Conservation (phyloP, 1,140 invertebrate genomes). For the Pemphigus obesinymphae region DNA sequence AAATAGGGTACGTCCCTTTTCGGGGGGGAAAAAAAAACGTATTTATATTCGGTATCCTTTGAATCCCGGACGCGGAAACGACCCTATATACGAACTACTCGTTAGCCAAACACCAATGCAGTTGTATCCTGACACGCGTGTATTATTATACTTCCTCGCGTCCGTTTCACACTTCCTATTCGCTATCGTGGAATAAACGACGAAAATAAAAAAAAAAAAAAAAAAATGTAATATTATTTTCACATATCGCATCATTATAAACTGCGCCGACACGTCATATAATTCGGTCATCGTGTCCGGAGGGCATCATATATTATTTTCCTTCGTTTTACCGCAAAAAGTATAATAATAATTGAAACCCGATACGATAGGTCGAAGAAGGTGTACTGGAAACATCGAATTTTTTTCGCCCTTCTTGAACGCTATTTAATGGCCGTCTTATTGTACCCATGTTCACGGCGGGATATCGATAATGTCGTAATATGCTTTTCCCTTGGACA, state of each 20-base stretch:
- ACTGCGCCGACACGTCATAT: conserved; percentile 9
- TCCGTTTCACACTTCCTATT: conserved; percentile 28
- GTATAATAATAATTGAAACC: conserved; percentile 30
- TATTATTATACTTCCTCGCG: neutral
- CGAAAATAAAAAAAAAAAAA: neutral
- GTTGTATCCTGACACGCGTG: conserved; percentile 17
- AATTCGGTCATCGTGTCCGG: conserved; percentile 25
- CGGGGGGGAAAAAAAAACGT: no score
- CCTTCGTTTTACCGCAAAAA: conserved; percentile 32
- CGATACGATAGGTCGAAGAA: conserved; percentile 4
- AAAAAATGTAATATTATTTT: no score
- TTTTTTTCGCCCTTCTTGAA: neutral
- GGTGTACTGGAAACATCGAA: neutral
- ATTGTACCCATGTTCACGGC: conserved; percentile 2
- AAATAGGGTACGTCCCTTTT: no score
- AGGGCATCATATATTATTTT: no score
- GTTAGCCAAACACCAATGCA: conserved; percentile 7
- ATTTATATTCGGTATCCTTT: neutral
- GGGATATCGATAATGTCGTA: conserved; percentile 4
- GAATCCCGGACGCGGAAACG: neutral
- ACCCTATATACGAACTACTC: neutral
- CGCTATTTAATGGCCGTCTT: conserved; percentile 28
- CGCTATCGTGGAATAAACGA: neutral
- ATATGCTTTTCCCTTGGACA: conserved; percentile 33
- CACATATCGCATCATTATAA: conserved; percentile 16